A percentile compares a stretch with the other conserved stretches of the same genome.
phyloP scores from a whole-genome alignment of 1,140 invertebrate genomes.

The Papilio aristodemus region DNA sequence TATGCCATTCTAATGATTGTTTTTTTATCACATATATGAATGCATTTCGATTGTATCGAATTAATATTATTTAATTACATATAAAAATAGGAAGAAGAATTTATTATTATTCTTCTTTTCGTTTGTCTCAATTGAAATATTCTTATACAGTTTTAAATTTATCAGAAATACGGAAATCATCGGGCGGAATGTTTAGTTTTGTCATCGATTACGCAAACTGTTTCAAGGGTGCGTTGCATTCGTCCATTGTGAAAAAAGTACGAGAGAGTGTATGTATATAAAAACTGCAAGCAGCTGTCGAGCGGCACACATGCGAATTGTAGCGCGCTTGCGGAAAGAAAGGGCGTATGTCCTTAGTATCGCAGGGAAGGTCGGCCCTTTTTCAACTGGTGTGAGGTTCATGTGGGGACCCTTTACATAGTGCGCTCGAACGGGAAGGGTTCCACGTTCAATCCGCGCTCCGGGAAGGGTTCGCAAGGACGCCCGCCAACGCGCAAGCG shows the following conservation, averaged over 20 bases:
- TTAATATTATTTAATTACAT: no score
- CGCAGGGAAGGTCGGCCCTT: constrained; percentile 39
- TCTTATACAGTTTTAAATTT: constrained; percentile 44
- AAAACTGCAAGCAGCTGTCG: constrained; percentile 78
- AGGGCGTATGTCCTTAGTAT: constrained; percentile 49
- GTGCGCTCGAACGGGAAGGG: constrained; percentile 58
- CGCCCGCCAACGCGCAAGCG: constrained; percentile 77
- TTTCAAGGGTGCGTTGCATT: constrained; percentile 77
- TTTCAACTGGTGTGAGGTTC: constrained; percentile 36
- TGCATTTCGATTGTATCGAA: no score
- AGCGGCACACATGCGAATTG: constrained; percentile 77
- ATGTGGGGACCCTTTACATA: constrained; percentile 65
- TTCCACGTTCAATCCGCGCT: constrained; percentile 66
- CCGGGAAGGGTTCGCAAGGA: constrained; percentile 71
- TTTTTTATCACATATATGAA: no score
- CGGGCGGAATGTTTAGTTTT: constrained; percentile 80
- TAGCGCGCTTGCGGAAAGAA: constrained; percentile 51
- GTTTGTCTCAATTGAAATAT: constrained; percentile 41
- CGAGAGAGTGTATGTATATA: constrained; percentile 72
- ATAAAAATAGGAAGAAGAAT: no score
- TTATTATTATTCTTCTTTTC: neutral
- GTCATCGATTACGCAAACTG: constrained; percentile 81
- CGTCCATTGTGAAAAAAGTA: constrained; percentile 76
- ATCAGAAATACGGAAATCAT: constrained; percentile 79
- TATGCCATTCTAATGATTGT: no score